Evolutionary conservation across 2,888 invertebrate species (phyloP).

Genomic region (Gastracanthus pulcherrimus): DNA sequence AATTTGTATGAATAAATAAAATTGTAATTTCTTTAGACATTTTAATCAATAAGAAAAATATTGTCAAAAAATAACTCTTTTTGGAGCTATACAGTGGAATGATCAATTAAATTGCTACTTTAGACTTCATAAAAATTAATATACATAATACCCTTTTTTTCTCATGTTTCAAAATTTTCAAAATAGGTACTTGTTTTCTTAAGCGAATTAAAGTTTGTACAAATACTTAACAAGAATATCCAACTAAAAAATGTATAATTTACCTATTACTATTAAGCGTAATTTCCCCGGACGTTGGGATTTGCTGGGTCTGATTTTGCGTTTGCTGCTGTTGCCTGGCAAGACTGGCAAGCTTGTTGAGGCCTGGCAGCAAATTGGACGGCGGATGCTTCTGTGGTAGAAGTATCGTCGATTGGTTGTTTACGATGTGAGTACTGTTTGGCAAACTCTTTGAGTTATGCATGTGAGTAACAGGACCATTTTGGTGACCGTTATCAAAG

Average conservation of each 20-base stretch:
- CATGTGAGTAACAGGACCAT: constrained; percentile 68
- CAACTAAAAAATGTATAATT: constrained; percentile 5
- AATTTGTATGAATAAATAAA: too few relatives aligned
- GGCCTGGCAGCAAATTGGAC: constrained; percentile 73
- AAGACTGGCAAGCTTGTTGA: constrained; percentile 73
- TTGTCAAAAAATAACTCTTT: too few relatives aligned
- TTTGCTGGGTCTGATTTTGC: constrained; percentile 70
- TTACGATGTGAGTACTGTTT: constrained; percentile 68
- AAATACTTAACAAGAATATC: too few relatives aligned
- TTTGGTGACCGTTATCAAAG: constrained; percentile 75
- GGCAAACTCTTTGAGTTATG: constrained; percentile 69
- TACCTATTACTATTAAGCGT: constrained; percentile 83
- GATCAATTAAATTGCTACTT: too few relatives aligned
- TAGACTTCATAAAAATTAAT: too few relatives aligned
- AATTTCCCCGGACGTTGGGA: constrained; percentile 77
- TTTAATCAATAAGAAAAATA: too few relatives aligned
- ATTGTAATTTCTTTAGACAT: too few relatives aligned
- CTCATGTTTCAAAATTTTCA: too few relatives aligned
- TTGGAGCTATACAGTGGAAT: too few relatives aligned
- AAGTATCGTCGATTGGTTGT: constrained; percentile 72
- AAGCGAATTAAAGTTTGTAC: too few relatives aligned
- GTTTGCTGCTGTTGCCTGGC: constrained; percentile 72
- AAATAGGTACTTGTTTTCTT: too few relatives aligned
- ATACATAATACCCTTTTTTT: too few relatives aligned
- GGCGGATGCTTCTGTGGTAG: constrained; percentile 74